Evolutionary conservation across 1,140 invertebrate genomes (phyloP), one percentile per base, ranked within the genome.

Genomic region (Eurosta solidaginis): DNA sequence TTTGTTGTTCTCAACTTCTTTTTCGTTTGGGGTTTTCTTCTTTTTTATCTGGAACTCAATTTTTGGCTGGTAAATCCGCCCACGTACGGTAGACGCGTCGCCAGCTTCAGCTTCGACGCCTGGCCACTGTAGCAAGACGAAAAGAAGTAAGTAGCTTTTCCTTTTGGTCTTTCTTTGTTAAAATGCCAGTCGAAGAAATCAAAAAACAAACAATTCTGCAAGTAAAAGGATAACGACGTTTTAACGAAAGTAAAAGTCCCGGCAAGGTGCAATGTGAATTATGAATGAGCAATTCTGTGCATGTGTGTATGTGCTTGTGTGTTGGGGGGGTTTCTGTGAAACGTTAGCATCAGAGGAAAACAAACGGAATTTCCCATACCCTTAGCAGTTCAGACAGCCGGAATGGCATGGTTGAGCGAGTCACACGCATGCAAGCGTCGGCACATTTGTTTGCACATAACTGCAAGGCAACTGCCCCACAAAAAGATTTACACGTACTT

Each of bases 81-180:
- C 73, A 47, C 42, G 63, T 78, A 33, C 59, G 50, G 59, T 73
- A 20, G 6, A 36, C 17, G 59, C 59, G 36, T 40, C 33, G 59
- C 59, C 33, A 33, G 59, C 59, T 68, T 33, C 36, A 10, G 33
- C 59, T 68, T 68, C 59, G 59, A 10, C 59, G 59, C 59, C 59
- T 68, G 59, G 59, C 59, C 36, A 68, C 59, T 68, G 59, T 33
- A 68, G 33, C 59, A 40, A 68, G 59, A 68, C 33, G 33, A 68
- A 68, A 68, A 47, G 40, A 68, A 68, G 17, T n/a, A 33, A 80
- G 78, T 78, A 79, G 78, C 81, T 84, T 82, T 84, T 82, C 83
- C 81, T 83, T 84, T 82, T 84, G 59, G 59, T 68, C 33, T 6
- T 68, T 68, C 59, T 68, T 68, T 68, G 59, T 20, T 20, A n/a